Conservation (phyloP, 2,888 invertebrate genomes). For the Acrobasis consociella region DNA sequence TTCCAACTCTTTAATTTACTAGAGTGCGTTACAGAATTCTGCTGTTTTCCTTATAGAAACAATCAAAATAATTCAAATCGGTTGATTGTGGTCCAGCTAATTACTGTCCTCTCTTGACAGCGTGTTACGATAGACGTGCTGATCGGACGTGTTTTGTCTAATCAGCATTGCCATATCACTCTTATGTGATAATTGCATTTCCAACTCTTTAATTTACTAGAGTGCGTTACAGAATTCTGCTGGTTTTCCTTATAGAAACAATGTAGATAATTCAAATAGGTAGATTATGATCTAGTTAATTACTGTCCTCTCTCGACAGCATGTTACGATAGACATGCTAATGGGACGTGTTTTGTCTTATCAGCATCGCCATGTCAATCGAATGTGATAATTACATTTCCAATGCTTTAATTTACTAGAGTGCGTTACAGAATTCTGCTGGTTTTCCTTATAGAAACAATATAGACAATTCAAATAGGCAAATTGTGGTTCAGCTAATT, state of each 20-base stretch:
- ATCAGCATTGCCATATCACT: slow-evolving; percentile 32
- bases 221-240: no score
- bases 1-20: no score
- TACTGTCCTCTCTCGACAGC: slow-evolving; percentile 27
- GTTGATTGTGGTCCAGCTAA: not conserved
- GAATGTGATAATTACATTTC: slow-evolving; percentile 36
- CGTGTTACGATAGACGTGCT: slow-evolving; percentile 32
- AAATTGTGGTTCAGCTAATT: slow-evolving; percentile 14
- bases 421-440: no score
- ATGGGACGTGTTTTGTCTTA: slow-evolving; percentile 49
- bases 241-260: not conserved
- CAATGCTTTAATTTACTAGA: not conserved
- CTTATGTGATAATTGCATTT: not conserved
- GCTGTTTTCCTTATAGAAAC: not conserved
- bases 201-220: no score
- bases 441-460: no score
- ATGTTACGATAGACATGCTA: slow-evolving; percentile 39
- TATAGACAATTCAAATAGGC: not conserved
- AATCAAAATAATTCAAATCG: not conserved
- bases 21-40: no score
- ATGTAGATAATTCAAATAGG: not conserved
- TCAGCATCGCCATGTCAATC: slow-evolving; percentile 49
- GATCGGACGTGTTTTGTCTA: slow-evolving; percentile 26
- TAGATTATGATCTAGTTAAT: slow-evolving; percentile 6
- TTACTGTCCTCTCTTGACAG: not conserved